phyloP scores from a whole-genome alignment of 2,113 vertebrate genomes.

The Bostrychus sinensis region DNA sequence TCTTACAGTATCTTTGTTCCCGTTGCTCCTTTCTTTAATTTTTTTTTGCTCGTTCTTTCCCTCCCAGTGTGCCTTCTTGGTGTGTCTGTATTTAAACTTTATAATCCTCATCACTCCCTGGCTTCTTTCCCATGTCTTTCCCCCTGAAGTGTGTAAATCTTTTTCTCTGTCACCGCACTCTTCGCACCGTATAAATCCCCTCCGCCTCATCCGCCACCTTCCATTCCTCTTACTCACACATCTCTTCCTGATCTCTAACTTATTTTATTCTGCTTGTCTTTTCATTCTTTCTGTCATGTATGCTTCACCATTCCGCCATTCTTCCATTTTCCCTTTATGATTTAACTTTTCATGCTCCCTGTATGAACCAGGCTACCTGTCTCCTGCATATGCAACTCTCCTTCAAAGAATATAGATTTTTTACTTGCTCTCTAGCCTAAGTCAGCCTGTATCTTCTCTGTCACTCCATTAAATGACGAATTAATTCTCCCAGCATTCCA shows the following conservation, averaged over 20 bases:
- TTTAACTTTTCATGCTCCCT: conserved; percentile 64
- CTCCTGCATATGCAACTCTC: conserved; percentile 35
- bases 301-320: conserved; percentile 56
- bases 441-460: conserved; percentile 32
- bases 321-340: conserved; percentile 51
- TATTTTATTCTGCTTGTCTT: conserved; percentile 69
- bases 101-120: conserved; percentile 75
- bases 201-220: conserved; percentile 34
- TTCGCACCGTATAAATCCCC: conserved; percentile 65
- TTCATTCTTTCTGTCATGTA: conserved; percentile 44
- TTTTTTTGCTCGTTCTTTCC: conserved; percentile 46
- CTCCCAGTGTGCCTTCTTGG: conserved; percentile 45
- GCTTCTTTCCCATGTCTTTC: conserved; percentile 65
- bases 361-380: conserved; percentile 29
- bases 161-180: conserved; percentile 53
- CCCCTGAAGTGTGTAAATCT: conserved; percentile 75
- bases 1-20: conserved; percentile 35
- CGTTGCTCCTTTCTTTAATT: conserved; percentile 14
- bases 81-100: conserved; percentile 73
- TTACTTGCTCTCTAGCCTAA: conserved; percentile 37
- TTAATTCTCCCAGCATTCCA: conserved; percentile 39
- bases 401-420: conserved; percentile 47
- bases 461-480: conserved; percentile 62
- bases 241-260: conserved; percentile 62
- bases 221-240: conserved; percentile 52